These are phyloP conservation scores for Hipparchia semele DNA, from an alignment of 2,888 invertebrate genomes.

Conservation along the genomic window DNA sequence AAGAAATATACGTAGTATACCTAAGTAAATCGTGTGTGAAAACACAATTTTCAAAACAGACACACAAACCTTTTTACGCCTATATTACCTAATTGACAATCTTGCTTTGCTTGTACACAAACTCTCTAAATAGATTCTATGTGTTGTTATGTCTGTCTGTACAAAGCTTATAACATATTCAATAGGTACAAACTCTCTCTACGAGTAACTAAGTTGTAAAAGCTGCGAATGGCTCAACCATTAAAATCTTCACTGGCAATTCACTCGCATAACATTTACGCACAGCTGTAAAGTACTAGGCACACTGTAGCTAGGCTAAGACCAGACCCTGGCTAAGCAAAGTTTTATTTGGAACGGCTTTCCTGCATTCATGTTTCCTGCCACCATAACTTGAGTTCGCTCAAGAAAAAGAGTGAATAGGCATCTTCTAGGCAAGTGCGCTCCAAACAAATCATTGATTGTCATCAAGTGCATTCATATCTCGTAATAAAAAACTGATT, in stretches of 20 bases:
- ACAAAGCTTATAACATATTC: neutral
- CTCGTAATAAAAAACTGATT: no score
- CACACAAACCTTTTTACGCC: constrained; percentile 2
- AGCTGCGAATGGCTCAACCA: constrained; percentile 3
- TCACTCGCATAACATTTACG: neutral
- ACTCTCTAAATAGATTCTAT: constrained; percentile 10
- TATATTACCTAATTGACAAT: neutral
- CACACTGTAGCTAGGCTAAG: neutral
- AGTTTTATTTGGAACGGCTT: no score
- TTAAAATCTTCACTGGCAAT: constrained; percentile 5
- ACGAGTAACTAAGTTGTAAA: constrained; percentile 2
- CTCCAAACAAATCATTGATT: no score
- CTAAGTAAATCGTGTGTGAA: neutral
- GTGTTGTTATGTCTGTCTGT: neutral
- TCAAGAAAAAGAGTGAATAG: no score
- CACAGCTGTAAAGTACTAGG: neutral
- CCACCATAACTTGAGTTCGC: no score
- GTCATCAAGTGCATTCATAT: no score
- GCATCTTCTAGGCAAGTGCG: no score
- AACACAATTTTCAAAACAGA: neutral
- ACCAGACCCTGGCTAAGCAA: no score
- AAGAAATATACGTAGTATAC: no score
- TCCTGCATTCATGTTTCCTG: no score
- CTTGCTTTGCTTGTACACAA: neutral
- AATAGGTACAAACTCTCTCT: constrained; percentile 14